A percentile compares a stretch with the other conserved stretches of the same genome.
These are phyloP conservation scores for Dromius quadrimaculatus DNA, from an alignment of 2,888 invertebrate genomes.

Conservation along the genomic window DNA sequence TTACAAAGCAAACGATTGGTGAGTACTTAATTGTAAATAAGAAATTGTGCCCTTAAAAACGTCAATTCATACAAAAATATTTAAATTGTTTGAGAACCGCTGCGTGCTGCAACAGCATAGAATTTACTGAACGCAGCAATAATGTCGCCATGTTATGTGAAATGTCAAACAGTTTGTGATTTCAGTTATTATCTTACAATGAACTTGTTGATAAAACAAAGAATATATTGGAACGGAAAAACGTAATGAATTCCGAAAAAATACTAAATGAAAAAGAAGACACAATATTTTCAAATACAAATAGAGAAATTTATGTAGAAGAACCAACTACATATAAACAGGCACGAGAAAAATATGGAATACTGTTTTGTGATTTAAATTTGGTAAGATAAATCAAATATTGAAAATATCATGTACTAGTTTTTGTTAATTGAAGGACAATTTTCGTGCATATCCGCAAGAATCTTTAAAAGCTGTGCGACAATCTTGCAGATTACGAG, in stretches of 20 bases:
- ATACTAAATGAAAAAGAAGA: slow-evolving; percentile 40
- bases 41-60: too few relatives aligned
- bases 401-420: neutral
- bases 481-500: slow-evolving; percentile 49
- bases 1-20: slow-evolving; percentile 60
- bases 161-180: too few relatives aligned
- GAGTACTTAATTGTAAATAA: too few relatives aligned
- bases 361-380: slow-evolving; percentile 64
- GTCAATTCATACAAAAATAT: neutral
- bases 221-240: slow-evolving; percentile 6
- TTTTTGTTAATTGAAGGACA: slow-evolving; percentile 54
- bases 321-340: slow-evolving; percentile 69
- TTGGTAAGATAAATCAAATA: slow-evolving; percentile 56
- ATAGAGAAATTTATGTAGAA: slow-evolving; percentile 63
- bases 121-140: too few relatives aligned
- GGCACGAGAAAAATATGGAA: slow-evolving; percentile 67
- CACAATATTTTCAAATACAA: slow-evolving; percentile 57
- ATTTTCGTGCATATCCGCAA: slow-evolving; percentile 54
- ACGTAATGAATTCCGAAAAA: slow-evolving; percentile 16
- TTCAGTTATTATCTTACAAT: slow-evolving; percentile 32
- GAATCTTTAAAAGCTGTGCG: slow-evolving; percentile 41
- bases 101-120: too few relatives aligned
- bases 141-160: too few relatives aligned
- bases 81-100: too few relatives aligned
- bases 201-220: slow-evolving; percentile 42